Percentiles rank a stretch among this genome's conserved stretches.
These are phyloP conservation scores for Notolepis coatsorum DNA, from an alignment of 2,797 vertebrate species.

Conservation along the genomic window DNA sequence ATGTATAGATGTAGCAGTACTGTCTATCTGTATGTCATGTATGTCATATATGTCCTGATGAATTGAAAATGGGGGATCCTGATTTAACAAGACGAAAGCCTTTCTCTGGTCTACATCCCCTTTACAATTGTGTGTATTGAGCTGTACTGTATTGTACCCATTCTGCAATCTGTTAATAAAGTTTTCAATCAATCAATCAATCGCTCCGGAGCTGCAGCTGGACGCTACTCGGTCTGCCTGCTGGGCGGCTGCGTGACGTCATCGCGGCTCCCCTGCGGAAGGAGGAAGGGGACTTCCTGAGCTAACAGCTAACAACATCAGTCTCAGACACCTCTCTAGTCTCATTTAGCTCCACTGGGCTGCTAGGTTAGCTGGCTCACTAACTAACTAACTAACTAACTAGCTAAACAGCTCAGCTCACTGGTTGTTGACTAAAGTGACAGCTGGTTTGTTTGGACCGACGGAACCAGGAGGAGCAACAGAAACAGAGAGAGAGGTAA, in stretches of 20 bases:
- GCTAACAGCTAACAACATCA: conserved; percentile 38
- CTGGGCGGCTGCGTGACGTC: conserved; percentile 52
- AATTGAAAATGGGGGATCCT: too few species aligned
- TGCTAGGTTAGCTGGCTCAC: conserved; percentile 5
- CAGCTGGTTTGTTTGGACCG: neutral
- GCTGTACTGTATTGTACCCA: too few species aligned
- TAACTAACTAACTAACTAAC: conserved; percentile 20
- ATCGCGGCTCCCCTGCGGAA: conserved; percentile 66
- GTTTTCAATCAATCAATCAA: too few species aligned
- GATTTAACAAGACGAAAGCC: too few species aligned
- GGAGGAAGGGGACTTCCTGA: conserved; percentile 76
- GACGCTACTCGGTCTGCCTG: neutral
- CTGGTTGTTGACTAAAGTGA: neutral
- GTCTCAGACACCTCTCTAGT: neutral
- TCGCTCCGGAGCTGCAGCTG: neutral
- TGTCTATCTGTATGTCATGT: too few species aligned
- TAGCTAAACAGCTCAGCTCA: conserved; percentile 20
- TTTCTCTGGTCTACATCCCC: too few species aligned
- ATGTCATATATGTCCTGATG: too few species aligned
- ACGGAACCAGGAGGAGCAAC: neutral
- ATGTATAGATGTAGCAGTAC: too few species aligned
- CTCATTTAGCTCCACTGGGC: neutral
- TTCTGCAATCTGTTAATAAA: too few species aligned
- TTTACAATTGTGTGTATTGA: too few species aligned
- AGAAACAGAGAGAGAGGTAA: conserved; percentile 59